Percentiles rank a stretch among this genome's conserved stretches.
phyloP scores from a whole-genome alignment of 1,140 invertebrate genomes.

The Drosophila bifasciata region DNA sequence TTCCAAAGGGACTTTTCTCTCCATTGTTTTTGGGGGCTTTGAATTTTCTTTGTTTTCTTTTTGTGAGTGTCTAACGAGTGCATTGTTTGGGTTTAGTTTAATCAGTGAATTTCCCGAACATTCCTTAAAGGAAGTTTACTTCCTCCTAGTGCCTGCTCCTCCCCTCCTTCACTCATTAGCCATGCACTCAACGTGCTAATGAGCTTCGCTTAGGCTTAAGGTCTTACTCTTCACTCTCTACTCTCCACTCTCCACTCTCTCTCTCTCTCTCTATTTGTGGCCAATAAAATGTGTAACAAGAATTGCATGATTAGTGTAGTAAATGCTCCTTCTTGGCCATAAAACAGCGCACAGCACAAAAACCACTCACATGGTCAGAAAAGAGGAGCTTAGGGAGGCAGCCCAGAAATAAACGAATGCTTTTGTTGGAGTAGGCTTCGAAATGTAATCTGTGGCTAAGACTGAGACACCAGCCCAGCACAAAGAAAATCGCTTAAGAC shows the following conservation, averaged over 20 bases:
- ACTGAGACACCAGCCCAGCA: slow-evolving; percentile 4
- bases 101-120: slow-evolving; percentile 44
- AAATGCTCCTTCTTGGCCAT: slow-evolving; percentile 59
- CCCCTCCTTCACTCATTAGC: slow-evolving; percentile 57
- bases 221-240: too few species aligned
- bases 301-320: slow-evolving; percentile 75
- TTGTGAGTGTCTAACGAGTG: slow-evolving; percentile 2
- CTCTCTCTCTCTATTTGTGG: neutral
- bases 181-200: slow-evolving; percentile 72
- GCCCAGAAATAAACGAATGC: slow-evolving; percentile 41
- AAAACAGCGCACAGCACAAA: slow-evolving; percentile 41
- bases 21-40: slow-evolving; percentile 37
- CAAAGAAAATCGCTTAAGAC: slow-evolving; percentile 57
- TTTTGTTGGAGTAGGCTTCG: slow-evolving; percentile 15
- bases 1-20: slow-evolving; percentile 38
- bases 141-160: too few species aligned
- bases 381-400: slow-evolving; percentile 9
- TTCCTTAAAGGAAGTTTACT: too few species aligned
- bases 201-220: slow-evolving; percentile 36
- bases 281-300: slow-evolving; percentile 64
- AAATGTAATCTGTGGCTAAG: slow-evolving; percentile 41
- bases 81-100: slow-evolving; percentile 28
- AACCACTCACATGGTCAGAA: slow-evolving; percentile 39
- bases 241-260: too few species aligned
- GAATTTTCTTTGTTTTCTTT: slow-evolving; percentile 18